Evolutionary conservation across 2,797 vertebrate genomes (phyloP), one percentile per base, ranked within the genome.

Genomic region (Uromys caudimaculatus): DNA sequence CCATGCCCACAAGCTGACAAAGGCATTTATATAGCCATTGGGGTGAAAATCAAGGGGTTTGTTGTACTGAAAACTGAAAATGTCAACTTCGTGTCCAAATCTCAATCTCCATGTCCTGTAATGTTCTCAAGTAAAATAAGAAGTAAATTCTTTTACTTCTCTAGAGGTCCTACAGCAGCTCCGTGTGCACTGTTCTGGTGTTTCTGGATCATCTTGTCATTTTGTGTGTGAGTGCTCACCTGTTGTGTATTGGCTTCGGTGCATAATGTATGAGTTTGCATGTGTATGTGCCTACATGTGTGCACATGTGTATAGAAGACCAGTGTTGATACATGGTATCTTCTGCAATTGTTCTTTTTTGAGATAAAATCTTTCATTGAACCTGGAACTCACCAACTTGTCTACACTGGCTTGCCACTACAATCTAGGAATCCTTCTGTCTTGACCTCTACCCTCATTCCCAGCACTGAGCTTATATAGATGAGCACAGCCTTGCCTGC

Each of bases 31-130:
- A 52, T 64, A 85, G 67, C 44, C 75, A 64, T 60, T 67, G 73
- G 83, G 78, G 86, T 73, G 91, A 95, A 95, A 91, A 91, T 93
- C 76, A 73, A 91, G 52, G 78, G 47, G 5, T 64, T 88, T 91
- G 29, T 95, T 85, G 29, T 6, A 86, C 16, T 83, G 35, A 91
- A 94, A 82, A 77, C 90, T 38, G 91, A 92, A 96, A 89, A 81
- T 76, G 86, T 62, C 13, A 41, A 81, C 78, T 93, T 94, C 47
- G 2, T 76, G 85, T 95, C 88, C 16, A 67, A n/a, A 85, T 50
- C 17, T 21, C 50, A 89, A 56, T 84, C 58, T 24, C 23, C 17
- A 9, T 73, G 90, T 84, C 38, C 41, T 89, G 60, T 77, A 52
- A 64, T 78, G 96, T 94, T 82, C 81, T 77, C 38, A 38, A 83